These are phyloP conservation scores for Anthrax anthrax DNA, from an alignment of 2,888 invertebrate species.

Conservation along the genomic window DNA sequence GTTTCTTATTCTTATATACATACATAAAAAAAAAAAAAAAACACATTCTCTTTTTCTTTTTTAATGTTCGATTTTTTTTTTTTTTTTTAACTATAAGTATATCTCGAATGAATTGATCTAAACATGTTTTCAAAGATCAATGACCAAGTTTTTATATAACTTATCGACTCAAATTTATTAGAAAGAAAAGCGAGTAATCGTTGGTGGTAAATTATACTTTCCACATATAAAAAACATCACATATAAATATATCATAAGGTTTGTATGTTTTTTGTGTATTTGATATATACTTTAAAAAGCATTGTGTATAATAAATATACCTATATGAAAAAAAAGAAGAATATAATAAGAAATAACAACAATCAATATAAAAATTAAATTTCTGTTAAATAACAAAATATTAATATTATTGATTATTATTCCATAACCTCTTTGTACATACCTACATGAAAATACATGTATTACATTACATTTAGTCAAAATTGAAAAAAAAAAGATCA, in stretches of 20 bases:
- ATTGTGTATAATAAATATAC: neutral
- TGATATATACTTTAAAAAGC: neutral
- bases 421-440: too few species aligned
- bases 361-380: neutral
- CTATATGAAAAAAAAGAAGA: neutral
- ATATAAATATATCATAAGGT: too few species aligned
- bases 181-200: neutral
- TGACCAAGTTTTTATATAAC: conserved; percentile 6
- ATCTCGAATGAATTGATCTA: neutral
- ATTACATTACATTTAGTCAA: too few species aligned
- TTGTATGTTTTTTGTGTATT: neutral
- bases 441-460: too few species aligned
- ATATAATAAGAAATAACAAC: neutral
- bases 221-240: too few species aligned
- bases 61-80: neutral
- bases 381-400: too few species aligned
- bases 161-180: too few species aligned
- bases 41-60: neutral
- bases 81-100: neutral
- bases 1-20: too few species aligned
- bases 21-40: neutral
- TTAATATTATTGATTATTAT: too few species aligned
- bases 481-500: too few species aligned
- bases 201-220: neutral
- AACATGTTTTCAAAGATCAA: conserved; percentile 9